Conservation (phyloP, 2,888 invertebrate genomes). For the Cepaea hortensis region DNA sequence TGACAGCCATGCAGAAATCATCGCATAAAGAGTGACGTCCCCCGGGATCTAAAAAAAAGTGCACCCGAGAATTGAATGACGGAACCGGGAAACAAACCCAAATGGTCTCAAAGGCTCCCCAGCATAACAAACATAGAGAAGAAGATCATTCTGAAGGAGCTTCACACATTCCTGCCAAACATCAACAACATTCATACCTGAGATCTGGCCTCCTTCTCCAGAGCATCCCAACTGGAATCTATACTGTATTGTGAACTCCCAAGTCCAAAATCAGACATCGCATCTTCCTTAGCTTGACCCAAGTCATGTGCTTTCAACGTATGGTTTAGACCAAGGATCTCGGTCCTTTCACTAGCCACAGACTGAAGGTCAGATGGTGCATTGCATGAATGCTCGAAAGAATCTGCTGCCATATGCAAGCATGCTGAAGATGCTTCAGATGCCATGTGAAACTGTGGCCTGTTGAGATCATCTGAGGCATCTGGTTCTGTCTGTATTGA, state of each 20-base stretch:
- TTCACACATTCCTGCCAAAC: too few relatives aligned
- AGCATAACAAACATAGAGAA: background rate
- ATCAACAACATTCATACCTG: constrained; percentile 39
- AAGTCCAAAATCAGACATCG: constrained; percentile 38
- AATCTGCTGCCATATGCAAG: background rate
- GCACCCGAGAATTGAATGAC: too few relatives aligned
- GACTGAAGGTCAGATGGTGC: background rate
- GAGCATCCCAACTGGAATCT: constrained; percentile 44
- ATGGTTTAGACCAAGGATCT: background rate
- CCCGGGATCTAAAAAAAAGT: too few relatives aligned
- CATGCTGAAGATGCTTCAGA: background rate
- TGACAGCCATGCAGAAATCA: too few relatives aligned
- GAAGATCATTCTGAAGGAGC: background rate
- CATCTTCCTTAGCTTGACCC: constrained; percentile 28
- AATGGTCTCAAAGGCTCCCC: too few relatives aligned
- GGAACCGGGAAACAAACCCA: too few relatives aligned
- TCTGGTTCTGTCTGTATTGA: background rate
- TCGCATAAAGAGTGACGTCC: too few relatives aligned
- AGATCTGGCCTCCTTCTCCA: constrained; percentile 43
- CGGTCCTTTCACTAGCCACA: background rate
- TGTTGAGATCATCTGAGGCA: background rate
- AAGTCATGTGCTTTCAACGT: background rate
- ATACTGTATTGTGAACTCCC: constrained; percentile 36
- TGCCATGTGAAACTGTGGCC: background rate
- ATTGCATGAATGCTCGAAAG: background rate